phyloP scores from a whole-genome alignment of 2,888 invertebrate genomes.

The Boloria selene region DNA sequence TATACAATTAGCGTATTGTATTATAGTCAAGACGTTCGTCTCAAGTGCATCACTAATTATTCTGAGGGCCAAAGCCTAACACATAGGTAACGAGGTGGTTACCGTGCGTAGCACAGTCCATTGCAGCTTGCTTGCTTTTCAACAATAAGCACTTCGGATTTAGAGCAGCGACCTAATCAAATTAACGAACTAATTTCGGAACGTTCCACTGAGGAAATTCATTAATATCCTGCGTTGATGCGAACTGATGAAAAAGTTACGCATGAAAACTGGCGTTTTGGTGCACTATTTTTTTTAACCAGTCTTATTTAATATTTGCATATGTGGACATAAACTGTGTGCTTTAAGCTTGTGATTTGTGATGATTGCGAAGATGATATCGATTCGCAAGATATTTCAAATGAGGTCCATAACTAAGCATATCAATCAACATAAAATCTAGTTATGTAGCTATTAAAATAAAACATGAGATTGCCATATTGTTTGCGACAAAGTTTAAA shows the following conservation, averaged over 20 bases:
- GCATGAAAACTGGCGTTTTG: slow-evolving; percentile 36
- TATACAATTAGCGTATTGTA: slow-evolving; percentile 40
- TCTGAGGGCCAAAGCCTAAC: slow-evolving; percentile 32
- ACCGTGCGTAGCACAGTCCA: slow-evolving; percentile 36
- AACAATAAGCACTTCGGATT: slow-evolving; percentile 52
- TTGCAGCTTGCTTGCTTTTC: slow-evolving; percentile 42
- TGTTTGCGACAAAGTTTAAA: no score
- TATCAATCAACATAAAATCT: no score
- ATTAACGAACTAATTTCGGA: slow-evolving; percentile 86
- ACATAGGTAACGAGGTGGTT: slow-evolving; percentile 39
- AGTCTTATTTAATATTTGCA: not conserved
- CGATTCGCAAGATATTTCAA: no score
- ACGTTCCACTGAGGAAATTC: slow-evolving; percentile 86
- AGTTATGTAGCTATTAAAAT: no score
- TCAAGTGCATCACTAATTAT: slow-evolving; percentile 44
- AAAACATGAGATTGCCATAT: no score
- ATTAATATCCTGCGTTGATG: slow-evolving; percentile 84
- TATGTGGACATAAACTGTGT: no score
- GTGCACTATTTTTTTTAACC: not conserved
- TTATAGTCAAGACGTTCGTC: slow-evolving; percentile 40
- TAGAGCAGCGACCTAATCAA: slow-evolving; percentile 80
- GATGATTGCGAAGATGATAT: no score
- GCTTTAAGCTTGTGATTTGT: no score
- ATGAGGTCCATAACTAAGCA: no score
- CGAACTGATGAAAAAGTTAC: slow-evolving; percentile 62